Evolutionary conservation across 2,888 invertebrate species (phyloP).

Genomic region (Coremacera marginata): DNA sequence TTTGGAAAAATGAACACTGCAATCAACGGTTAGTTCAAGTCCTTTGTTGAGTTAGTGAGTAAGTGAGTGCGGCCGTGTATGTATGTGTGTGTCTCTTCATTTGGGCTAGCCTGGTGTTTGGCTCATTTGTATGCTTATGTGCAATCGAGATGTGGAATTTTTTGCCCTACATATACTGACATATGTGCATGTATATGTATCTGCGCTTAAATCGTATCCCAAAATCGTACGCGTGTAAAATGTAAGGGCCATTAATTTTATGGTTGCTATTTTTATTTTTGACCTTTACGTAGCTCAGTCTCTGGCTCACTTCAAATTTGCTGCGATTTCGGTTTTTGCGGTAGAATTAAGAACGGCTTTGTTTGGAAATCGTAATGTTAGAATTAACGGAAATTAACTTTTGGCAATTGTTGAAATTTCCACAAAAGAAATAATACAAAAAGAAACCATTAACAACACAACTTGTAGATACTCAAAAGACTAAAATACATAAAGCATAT

Average conservation of each 20-base stretch:
- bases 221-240: background rate
- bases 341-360: background rate
- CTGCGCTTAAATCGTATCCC: background rate
- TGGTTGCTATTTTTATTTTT: background rate
- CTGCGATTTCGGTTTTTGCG: conserved; percentile 1
- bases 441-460: too few relatives aligned
- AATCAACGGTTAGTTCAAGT: background rate
- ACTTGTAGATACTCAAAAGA: background rate
- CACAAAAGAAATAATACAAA: too few relatives aligned
- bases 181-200: background rate
- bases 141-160: too few relatives aligned
- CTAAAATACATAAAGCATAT: background rate
- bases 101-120: too few relatives aligned
- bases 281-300: background rate
- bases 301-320: conserved; percentile 3
- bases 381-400: too few relatives aligned
- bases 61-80: background rate
- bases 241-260: background rate
- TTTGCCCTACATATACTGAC: too few relatives aligned
- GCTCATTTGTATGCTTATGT: too few relatives aligned
- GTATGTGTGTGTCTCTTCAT: background rate
- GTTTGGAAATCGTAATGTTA: background rate
- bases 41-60: background rate
- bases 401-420: too few relatives aligned
- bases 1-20: background rate